Conservation (phyloP, 37 sponge, comb jelly and placozoan species). For the Hormiphora californensis region DNA sequence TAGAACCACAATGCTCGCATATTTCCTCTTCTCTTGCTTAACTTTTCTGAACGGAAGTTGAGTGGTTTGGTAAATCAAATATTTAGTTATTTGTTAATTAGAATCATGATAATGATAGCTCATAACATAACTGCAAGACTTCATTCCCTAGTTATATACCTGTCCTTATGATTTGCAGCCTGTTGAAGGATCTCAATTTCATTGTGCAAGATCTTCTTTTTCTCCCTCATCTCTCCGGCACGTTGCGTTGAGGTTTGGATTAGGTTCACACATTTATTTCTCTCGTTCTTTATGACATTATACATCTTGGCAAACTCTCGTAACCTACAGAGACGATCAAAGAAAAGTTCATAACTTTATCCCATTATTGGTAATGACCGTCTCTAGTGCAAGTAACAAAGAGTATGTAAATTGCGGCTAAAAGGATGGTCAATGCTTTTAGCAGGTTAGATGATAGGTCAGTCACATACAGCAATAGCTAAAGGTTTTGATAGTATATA, state of each 20-base stretch:
- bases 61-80: slow-evolving; percentile 37
- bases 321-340: neutral
- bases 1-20: slow-evolving; percentile 63
- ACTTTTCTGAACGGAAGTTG: slow-evolving; percentile 3
- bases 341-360: too few species aligned
- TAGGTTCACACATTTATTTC: slow-evolving; percentile 58
- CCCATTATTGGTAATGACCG: too few species aligned
- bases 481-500: neutral
- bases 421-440: too few species aligned
- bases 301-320: slow-evolving; percentile 59
- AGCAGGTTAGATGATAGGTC: too few species aligned
- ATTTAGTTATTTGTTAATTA: neutral
- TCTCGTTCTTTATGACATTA: slow-evolving; percentile 57
- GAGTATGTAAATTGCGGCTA: too few species aligned
- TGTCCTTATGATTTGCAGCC: slow-evolving; percentile 53
- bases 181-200: slow-evolving; percentile 77
- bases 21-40: slow-evolving; percentile 35
- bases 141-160: neutral
- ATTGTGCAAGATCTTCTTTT: slow-evolving; percentile 75
- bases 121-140: too few species aligned
- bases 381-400: too few species aligned
- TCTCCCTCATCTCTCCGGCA: slow-evolving; percentile 82
- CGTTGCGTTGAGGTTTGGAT: slow-evolving; percentile 61
- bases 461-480: too few species aligned
- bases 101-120: too few species aligned